Evolutionary conservation across 1,140 invertebrate species (phyloP).

Genomic region (Brachionus plicatilis): DNA sequence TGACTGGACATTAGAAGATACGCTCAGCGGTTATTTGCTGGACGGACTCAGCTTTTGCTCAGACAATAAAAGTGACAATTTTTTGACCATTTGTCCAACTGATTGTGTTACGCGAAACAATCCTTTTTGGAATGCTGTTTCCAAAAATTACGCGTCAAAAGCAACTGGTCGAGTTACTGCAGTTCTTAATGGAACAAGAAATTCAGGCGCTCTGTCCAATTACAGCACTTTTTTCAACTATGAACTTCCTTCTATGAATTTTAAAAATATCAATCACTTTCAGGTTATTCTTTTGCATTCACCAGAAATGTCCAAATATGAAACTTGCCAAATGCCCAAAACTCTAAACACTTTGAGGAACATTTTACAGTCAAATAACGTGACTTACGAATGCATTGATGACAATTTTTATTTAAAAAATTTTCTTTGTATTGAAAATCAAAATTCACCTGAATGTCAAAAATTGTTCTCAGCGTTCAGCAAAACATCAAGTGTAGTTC

Average conservation of each 20-base stretch:
- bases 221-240: neutral
- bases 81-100: neutral
- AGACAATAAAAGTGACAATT: neutral
- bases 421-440: neutral
- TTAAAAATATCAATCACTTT: neutral
- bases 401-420: neutral
- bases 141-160: neutral
- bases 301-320: neutral
- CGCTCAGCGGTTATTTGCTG: neutral
- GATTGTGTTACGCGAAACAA: neutral
- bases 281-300: constrained; percentile 26
- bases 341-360: neutral
- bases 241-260: neutral
- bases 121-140: constrained; percentile 27
- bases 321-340: neutral
- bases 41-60: neutral
- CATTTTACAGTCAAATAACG: neutral
- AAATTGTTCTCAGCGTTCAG: neutral
- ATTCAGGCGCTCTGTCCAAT: neutral
- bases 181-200: constrained; percentile 12
- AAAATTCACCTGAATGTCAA: neutral
- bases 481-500: neutral
- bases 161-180: neutral
- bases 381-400: neutral
- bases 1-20: constrained; percentile 23